Conservation (phyloP, 64 coral and sea anemone genomes). For the Dendrophyllia cribrosa region DNA sequence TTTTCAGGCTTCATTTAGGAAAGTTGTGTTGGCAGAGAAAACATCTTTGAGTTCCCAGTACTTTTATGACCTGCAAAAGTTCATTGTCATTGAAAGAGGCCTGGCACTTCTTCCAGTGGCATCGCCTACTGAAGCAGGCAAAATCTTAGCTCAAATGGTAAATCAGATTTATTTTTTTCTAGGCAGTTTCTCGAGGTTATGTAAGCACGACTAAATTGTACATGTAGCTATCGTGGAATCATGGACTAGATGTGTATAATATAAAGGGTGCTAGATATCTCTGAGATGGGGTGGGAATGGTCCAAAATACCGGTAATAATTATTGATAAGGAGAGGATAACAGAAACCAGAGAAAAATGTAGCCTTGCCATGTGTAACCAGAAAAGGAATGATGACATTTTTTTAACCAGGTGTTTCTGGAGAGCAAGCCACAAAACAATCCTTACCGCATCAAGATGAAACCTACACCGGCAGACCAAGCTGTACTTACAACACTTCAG, state of each 20-base stretch:
- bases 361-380: too few relatives aligned
- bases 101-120: slow-evolving; percentile 66
- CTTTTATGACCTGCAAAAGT: slow-evolving; percentile 66
- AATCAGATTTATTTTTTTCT: not conserved
- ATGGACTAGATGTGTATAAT: too few relatives aligned
- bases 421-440: slow-evolving; percentile 87
- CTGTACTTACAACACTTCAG: slow-evolving; percentile 78
- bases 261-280: too few relatives aligned
- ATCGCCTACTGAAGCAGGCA: slow-evolving; percentile 57
- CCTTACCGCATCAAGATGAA: slow-evolving; percentile 89
- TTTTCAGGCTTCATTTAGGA: slow-evolving; percentile 38
- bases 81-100: slow-evolving; percentile 67
- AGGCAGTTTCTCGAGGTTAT: not conserved
- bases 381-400: too few relatives aligned
- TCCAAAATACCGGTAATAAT: too few relatives aligned
- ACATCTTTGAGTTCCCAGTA: slow-evolving; percentile 77
- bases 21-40: slow-evolving; percentile 61
- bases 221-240: not conserved
- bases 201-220: not conserved
- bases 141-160: slow-evolving; percentile 81
- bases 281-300: too few relatives aligned
- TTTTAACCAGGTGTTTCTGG: slow-evolving; percentile 67
- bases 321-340: too few relatives aligned
- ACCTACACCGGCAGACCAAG: slow-evolving; percentile 68
- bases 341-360: too few relatives aligned